A percentile compares a stretch with the other conserved stretches of the same genome.
Evolutionary conservation across 30 jellyfish, hydroid and myxozoan species (phyloP).

Genomic region (Catostylus mosaicus): DNA sequence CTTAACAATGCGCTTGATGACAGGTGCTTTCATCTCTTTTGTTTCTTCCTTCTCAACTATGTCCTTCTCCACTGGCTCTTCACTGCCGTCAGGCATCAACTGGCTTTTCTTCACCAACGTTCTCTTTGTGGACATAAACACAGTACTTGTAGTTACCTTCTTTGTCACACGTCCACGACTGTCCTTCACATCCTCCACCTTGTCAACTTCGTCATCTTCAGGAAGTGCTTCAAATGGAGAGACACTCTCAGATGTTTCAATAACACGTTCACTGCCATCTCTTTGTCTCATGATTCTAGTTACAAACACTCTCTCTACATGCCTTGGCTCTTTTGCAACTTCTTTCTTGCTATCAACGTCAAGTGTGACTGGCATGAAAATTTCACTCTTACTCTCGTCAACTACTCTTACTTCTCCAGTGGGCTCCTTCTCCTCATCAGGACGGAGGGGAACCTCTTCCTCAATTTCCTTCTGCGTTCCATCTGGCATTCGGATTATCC

Average conservation of each 20-base stretch:
- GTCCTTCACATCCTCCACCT: constrained; percentile 30
- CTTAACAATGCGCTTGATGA: constrained; percentile 54
- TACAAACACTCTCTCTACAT: constrained; percentile 81
- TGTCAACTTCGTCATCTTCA: constrained; percentile 38
- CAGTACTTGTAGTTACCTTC: constrained; percentile 44
- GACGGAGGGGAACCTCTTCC: constrained; percentile 67
- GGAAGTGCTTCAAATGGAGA: constrained; percentile 59
- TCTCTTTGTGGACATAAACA: constrained; percentile 40
- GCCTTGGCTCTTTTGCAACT: constrained; percentile 28
- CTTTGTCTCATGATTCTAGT: constrained; percentile 62
- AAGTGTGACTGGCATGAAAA: constrained; percentile 56
- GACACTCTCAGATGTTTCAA: constrained; percentile 75
- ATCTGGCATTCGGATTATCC: constrained; percentile 68
- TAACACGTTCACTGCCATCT: constrained; percentile 76
- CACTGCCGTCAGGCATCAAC: constrained; percentile 60
- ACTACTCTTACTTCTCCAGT: not conserved
- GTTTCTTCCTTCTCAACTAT: constrained; percentile 69
- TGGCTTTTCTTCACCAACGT: constrained; percentile 41
- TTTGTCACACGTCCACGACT: constrained; percentile 51
- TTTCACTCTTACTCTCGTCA: constrained; percentile 15
- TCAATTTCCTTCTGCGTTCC: constrained; percentile 82
- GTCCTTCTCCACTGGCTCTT: constrained; percentile 51
- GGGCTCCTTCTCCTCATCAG: constrained; percentile 13
- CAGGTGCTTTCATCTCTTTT: constrained; percentile 22
- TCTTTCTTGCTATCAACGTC: constrained; percentile 37